These are phyloP conservation scores for Oryzias curvinotus DNA, from an alignment of 2,113 vertebrate species.

Conservation along the genomic window DNA sequence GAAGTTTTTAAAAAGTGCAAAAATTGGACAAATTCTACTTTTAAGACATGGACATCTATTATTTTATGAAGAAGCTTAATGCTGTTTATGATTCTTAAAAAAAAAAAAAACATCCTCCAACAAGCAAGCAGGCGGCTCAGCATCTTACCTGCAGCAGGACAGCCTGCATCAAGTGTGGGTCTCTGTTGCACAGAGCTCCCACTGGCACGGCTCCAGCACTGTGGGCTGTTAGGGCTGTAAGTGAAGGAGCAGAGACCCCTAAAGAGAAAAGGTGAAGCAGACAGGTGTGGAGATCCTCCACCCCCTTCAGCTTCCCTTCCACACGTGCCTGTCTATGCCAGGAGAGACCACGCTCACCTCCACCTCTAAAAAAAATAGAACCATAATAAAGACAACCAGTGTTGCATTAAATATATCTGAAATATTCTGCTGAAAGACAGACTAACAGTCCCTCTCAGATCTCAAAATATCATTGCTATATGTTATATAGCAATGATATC, in stretches of 20 bases:
- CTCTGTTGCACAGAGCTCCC: slow-evolving; percentile 87
- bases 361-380: slow-evolving; percentile 80
- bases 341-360: slow-evolving; percentile 87
- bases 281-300: slow-evolving; percentile 88
- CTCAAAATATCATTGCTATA: too few species aligned
- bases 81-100: too few species aligned
- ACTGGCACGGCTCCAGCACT: slow-evolving; percentile 93
- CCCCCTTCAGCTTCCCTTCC: slow-evolving; percentile 83
- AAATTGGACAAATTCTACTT: too few species aligned
- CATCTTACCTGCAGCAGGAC: slow-evolving; percentile 85
- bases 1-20: background rate
- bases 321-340: slow-evolving; percentile 87
- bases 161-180: slow-evolving; percentile 82
- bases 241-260: slow-evolving; percentile 84
- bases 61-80: too few species aligned
- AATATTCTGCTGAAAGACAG: too few species aligned
- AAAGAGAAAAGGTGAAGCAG: slow-evolving; percentile 80
- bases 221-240: slow-evolving; percentile 81
- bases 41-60: too few species aligned
- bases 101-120: too few species aligned
- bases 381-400: background rate
- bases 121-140: background rate
- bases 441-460: too few species aligned
- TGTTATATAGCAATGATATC: too few species aligned
- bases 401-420: too few species aligned